Percentiles rank a stretch among this genome's conserved stretches.
These are phyloP conservation scores for Rostratula benghalensis DNA, from an alignment of 2,113 vertebrate species.

Conservation along the genomic window DNA sequence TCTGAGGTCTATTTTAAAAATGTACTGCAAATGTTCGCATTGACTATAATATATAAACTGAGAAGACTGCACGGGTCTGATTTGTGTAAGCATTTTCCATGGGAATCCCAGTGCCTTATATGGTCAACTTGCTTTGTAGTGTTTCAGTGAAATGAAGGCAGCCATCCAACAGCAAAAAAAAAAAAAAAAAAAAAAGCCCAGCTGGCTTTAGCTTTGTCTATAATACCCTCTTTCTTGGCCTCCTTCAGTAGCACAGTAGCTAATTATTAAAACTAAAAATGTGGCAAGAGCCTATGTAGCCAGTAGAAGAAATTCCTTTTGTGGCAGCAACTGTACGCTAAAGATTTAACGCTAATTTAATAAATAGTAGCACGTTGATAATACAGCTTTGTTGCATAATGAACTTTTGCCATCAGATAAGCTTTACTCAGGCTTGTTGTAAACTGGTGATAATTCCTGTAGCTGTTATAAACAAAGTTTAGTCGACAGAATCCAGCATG, in stretches of 20 bases:
- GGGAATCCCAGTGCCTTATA: constrained; percentile 95
- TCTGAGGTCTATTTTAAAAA: constrained; percentile 15
- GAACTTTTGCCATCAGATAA: not conserved
- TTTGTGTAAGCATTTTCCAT: constrained; percentile 77
- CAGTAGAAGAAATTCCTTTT: constrained; percentile 85
- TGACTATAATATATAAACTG: constrained; percentile 47
- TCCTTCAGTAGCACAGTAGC: constrained; percentile 72
- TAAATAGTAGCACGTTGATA: constrained; percentile 15
- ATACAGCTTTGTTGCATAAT: not conserved
- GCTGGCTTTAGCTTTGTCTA: constrained; percentile 75
- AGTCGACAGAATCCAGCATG: not conserved
- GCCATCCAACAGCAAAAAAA: constrained; percentile 72
- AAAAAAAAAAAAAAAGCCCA: constrained; percentile 55
- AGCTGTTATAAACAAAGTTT: not conserved
- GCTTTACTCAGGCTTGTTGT: not conserved
- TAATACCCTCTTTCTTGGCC: constrained; percentile 68
- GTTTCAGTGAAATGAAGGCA: constrained; percentile 79
- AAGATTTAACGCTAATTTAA: constrained; percentile 38
- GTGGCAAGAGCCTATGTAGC: constrained; percentile 39
- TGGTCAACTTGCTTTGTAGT: constrained; percentile 84
- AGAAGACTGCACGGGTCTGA: constrained; percentile 64
- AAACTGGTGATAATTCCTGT: not conserved
- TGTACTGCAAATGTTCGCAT: not conserved
- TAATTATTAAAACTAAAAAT: constrained; percentile 67
- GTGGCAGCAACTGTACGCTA: constrained; percentile 70